These are phyloP conservation scores for Siniperca chuatsi DNA, from an alignment of 2,113 vertebrate genomes.

Conservation along the genomic window DNA sequence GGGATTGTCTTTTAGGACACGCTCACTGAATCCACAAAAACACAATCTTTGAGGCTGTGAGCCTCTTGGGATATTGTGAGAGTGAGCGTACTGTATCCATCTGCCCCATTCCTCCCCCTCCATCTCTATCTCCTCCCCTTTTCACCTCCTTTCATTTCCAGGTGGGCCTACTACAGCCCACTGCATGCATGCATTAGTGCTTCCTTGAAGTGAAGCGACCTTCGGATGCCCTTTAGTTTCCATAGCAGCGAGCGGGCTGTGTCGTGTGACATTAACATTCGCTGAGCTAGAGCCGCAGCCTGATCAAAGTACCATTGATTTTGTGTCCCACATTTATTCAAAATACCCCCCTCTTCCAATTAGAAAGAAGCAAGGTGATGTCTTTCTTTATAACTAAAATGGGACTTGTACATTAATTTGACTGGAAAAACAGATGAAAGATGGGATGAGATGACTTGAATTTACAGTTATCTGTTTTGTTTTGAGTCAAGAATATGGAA, in stretches of 20 bases:
- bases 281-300: constrained; percentile 17
- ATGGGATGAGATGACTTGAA: no score
- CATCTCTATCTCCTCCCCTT: constrained; percentile 33
- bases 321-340: constrained; percentile 70
- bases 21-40: constrained; percentile 65
- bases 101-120: constrained; percentile 52
- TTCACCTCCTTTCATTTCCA: constrained; percentile 73
- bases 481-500: background rate
- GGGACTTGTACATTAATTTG: constrained; percentile 52
- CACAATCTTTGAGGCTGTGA: constrained; percentile 50
- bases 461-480: background rate
- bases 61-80: constrained; percentile 64
- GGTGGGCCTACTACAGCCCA: constrained; percentile 73
- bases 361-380: constrained; percentile 6
- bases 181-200: constrained; percentile 75
- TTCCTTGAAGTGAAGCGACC: constrained; percentile 74
- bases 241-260: constrained; percentile 68
- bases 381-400: constrained; percentile 42
- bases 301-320: constrained; percentile 80
- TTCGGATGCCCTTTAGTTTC: constrained; percentile 80
- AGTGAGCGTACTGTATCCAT: constrained; percentile 71
- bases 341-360: constrained; percentile 46
- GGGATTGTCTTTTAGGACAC: constrained; percentile 71
- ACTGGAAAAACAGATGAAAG: background rate
- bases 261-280: constrained; percentile 71